Evolutionary conservation across 2,113 vertebrate species (phyloP).

Genomic region (Sminthopsis crassicaudata): DNA sequence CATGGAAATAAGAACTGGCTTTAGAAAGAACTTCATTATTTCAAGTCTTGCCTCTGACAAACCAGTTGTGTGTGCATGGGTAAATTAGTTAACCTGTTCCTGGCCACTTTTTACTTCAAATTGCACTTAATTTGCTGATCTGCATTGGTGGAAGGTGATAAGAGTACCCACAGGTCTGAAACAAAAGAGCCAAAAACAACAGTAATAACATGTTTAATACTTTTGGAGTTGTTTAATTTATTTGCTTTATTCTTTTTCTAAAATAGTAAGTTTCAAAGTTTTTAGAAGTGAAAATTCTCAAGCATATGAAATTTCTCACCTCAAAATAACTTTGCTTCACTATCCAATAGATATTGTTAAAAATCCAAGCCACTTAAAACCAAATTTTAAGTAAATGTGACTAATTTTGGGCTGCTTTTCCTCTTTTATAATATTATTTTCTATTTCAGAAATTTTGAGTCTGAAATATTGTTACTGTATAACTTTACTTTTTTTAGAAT

Average conservation of each 20-base stretch:
- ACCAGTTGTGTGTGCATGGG: not conserved
- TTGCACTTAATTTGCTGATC: not conserved
- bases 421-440: not conserved
- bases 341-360: not conserved
- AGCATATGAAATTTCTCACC: not conserved
- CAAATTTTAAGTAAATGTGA: not conserved
- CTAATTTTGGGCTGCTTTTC: not conserved
- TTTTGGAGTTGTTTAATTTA: not conserved
- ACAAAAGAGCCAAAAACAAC: not conserved
- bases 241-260: not conserved
- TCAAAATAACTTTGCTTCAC: not conserved
- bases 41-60: not conserved
- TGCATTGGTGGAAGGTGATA: not conserved
- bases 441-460: not conserved
- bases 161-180: not conserved
- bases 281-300: not conserved
- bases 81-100: not conserved
- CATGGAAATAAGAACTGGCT: not conserved
- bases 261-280: not conserved
- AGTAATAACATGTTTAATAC: not conserved
- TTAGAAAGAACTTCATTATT: not conserved
- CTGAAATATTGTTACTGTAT: not conserved
- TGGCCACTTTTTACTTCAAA: not conserved
- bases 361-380: not conserved
- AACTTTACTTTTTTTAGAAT: not conserved